Conservation (phyloP, 2,888 invertebrate genomes). For the Pandemis cinnamomeana region DNA sequence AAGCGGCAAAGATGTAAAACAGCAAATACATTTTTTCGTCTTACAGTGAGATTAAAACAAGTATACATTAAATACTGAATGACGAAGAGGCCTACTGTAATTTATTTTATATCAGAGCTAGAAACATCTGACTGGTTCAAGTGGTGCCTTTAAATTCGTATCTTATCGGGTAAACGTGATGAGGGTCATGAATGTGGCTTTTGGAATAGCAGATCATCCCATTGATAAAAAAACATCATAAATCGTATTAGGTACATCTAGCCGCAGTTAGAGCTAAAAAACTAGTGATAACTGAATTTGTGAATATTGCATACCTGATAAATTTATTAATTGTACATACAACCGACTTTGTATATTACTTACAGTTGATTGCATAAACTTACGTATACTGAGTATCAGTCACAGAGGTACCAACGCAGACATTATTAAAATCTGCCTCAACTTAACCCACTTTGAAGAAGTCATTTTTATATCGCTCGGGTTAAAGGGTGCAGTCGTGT, state of each 20-base stretch:
- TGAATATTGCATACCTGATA: background rate
- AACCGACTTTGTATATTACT: too few species aligned
- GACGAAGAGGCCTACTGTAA: background rate
- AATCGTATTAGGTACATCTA: background rate
- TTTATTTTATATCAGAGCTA: background rate
- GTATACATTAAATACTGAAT: background rate
- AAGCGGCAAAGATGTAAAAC: background rate
- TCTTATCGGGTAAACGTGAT: conserved; percentile 27
- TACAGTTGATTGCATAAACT: too few species aligned
- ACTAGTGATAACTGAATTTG: too few species aligned
- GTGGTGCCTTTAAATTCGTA: conserved; percentile 15
- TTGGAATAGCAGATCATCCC: conserved; percentile 7
- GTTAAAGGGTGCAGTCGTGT: conserved; percentile 71
- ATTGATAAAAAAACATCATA: background rate
- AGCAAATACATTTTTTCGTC: background rate
- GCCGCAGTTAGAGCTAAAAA: too few species aligned
- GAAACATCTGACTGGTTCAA: conserved; percentile 25
- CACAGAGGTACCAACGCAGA: too few species aligned
- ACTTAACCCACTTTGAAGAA: conserved; percentile 59
- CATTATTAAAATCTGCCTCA: background rate
- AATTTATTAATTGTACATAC: background rate
- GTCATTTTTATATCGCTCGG: conserved; percentile 62
- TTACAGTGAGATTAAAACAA: conserved; percentile 9
- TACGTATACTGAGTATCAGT: too few species aligned
- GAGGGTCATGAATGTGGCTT: conserved; percentile 21